Evolutionary conservation across 2,888 invertebrate species (phyloP).

Genomic region (Drosophila recens): DNA sequence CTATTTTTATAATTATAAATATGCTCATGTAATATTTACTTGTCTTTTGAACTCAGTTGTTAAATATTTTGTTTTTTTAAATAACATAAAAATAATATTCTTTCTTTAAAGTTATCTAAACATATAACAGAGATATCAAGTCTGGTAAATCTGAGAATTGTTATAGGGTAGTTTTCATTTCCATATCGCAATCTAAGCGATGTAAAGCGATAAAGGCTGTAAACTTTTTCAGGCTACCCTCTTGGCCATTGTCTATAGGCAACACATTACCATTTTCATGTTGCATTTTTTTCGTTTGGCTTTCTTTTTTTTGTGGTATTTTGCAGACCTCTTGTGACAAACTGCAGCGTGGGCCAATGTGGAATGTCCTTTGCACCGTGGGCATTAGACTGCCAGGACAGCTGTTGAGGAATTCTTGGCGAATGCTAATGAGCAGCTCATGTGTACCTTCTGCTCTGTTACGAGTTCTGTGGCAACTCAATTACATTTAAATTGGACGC

Average conservation of each 20-base stretch:
- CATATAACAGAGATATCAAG: no score
- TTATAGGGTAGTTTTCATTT: no score
- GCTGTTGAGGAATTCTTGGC: constrained; percentile 40
- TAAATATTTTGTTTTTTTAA: no score
- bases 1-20: no score
- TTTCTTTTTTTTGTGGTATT: constrained; percentile 29
- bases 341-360: constrained; percentile 67
- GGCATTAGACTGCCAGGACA: constrained; percentile 40
- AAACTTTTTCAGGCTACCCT: constrained; percentile 34
- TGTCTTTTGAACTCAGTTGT: no score
- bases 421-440: constrained; percentile 37
- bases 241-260: constrained; percentile 56
- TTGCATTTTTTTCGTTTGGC: constrained; percentile 36
- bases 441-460: constrained; percentile 30
- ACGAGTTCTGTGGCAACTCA: constrained; percentile 40
- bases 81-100: no score
- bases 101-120: no score
- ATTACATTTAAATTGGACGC: constrained; percentile 78
- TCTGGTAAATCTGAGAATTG: no score
- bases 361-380: constrained; percentile 56
- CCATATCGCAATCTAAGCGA: no score
- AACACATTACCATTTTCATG: constrained; percentile 71
- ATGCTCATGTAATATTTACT: no score
- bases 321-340: constrained; percentile 66
- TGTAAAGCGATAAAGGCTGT: no score